A percentile compares a stretch with the other conserved stretches of the same genome.
phyloP scores from a whole-genome alignment of 2,888 invertebrate genomes.

The Apotomis turbidana region DNA sequence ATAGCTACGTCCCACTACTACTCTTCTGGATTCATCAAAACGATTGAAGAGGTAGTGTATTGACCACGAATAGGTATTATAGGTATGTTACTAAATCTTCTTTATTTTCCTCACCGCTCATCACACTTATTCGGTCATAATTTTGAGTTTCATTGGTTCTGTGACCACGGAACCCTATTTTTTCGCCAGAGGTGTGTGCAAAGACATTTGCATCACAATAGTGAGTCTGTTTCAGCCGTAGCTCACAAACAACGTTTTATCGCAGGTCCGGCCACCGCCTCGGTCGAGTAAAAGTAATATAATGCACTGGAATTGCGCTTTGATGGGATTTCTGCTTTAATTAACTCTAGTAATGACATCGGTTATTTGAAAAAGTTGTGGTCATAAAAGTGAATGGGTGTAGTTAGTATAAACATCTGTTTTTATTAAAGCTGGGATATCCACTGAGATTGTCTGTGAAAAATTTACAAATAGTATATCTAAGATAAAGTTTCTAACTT shows the following conservation, averaged over 20 bases:
- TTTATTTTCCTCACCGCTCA: too few species aligned
- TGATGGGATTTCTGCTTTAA: conserved; percentile 19
- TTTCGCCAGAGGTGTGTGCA: conserved; percentile 17
- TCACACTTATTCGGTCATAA: too few species aligned
- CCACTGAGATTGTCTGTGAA: neutral
- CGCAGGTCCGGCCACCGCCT: conserved; percentile 4
- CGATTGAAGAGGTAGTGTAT: too few species aligned
- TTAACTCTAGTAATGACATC: conserved; percentile 21
- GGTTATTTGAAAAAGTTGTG: conserved; percentile 24
- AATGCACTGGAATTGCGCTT: neutral
- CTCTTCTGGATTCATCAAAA: too few species aligned
- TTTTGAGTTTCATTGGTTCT: neutral
- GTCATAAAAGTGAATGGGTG: conserved; percentile 12
- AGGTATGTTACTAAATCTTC: too few species aligned
- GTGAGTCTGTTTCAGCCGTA: conserved; percentile 19
- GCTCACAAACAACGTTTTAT: conserved; percentile 33
- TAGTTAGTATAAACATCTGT: conserved; percentile 26
- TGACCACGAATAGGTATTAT: too few species aligned
- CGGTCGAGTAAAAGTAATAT: conserved; percentile 19
- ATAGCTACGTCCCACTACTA: too few species aligned
- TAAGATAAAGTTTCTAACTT: too few species aligned
- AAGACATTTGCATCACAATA: conserved; percentile 38
- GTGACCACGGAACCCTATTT: conserved; percentile 19
- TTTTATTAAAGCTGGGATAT: conserved; percentile 5
- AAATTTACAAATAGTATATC: too few species aligned